A percentile compares a stretch with the other conserved stretches of the same genome.
Evolutionary conservation across 2,797 vertebrate genomes (phyloP).

Genomic region (Notoglanidium macrostoma): DNA sequence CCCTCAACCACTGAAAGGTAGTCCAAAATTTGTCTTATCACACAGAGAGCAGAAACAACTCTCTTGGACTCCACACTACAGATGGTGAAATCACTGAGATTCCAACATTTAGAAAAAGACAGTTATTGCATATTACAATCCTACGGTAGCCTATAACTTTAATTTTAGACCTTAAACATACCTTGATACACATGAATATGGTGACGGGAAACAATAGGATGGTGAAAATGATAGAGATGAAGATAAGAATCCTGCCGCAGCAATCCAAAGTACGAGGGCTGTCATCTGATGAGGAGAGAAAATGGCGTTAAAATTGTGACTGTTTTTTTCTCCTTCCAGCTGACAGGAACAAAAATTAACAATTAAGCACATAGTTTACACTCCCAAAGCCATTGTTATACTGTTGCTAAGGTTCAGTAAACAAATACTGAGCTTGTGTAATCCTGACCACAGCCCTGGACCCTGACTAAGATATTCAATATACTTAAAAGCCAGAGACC

Average conservation of each 20-base stretch:
- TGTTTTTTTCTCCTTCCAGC: not conserved
- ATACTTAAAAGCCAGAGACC: not conserved
- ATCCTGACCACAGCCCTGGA: not conserved
- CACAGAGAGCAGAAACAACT: not conserved
- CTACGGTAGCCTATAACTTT: not conserved
- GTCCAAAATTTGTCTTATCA: not conserved
- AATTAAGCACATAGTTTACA: not conserved
- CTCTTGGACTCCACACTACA: not conserved
- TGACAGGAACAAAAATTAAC: not conserved
- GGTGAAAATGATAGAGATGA: conserved; percentile 77
- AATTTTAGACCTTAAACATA: conserved; percentile 56
- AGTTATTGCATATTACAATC: not conserved
- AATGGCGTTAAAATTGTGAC: not conserved
- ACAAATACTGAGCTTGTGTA: not conserved
- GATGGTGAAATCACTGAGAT: not conserved
- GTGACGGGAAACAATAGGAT: conserved; percentile 79
- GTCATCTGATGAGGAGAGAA: conserved; percentile 69
- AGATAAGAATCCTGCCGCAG: conserved; percentile 82
- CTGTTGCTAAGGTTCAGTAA: not conserved
- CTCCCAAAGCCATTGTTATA: not conserved
- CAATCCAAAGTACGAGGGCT: conserved; percentile 68
- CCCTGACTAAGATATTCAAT: not conserved
- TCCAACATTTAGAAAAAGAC: not conserved
- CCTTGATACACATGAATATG: conserved; percentile 86
- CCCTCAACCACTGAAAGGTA: not conserved